phyloP scores from a whole-genome alignment of 2,113 vertebrate species.

The Notothenia rossii region DNA sequence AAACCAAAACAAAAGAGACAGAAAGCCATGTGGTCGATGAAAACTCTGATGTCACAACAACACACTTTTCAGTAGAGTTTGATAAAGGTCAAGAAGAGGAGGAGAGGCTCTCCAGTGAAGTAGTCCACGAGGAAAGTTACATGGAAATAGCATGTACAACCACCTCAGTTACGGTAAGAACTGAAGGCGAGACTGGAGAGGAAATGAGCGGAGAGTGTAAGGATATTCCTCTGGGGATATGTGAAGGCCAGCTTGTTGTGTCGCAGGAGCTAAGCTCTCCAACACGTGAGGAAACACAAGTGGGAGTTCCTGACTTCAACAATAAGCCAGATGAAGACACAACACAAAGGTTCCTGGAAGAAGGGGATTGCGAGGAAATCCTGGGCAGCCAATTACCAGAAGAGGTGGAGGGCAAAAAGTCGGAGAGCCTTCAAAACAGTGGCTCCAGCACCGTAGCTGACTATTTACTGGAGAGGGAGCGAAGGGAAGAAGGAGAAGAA shows the following conservation, averaged over 20 bases:
- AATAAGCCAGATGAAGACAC: slow-evolving; percentile 64
- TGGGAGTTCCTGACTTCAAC: slow-evolving; percentile 70
- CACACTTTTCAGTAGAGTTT: background rate
- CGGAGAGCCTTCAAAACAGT: slow-evolving; percentile 51
- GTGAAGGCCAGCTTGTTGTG: slow-evolving; percentile 46
- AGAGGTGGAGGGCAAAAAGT: slow-evolving; percentile 57
- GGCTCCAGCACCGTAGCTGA: background rate
- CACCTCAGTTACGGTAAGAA: slow-evolving; percentile 27
- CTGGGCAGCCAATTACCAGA: slow-evolving; percentile 63
- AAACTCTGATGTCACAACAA: background rate
- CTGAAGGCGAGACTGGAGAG: slow-evolving; percentile 49
- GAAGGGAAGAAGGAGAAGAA: slow-evolving; percentile 35
- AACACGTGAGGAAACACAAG: slow-evolving; percentile 59
- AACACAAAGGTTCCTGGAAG: slow-evolving; percentile 69
- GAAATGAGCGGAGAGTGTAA: slow-evolving; percentile 44
- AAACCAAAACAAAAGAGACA: slow-evolving; percentile 25
- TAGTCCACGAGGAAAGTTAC: background rate
- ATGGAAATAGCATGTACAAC: background rate
- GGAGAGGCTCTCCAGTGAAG: background rate
- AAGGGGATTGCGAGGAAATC: slow-evolving; percentile 49
- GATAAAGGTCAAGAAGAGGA: slow-evolving; percentile 7
- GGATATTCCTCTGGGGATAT: slow-evolving; percentile 26
- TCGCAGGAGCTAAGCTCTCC: slow-evolving; percentile 32
- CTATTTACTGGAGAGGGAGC: slow-evolving; percentile 34
- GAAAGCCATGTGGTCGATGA: background rate